Conservation (phyloP, 2,888 invertebrate genomes). For the Papilio gigon region DNA sequence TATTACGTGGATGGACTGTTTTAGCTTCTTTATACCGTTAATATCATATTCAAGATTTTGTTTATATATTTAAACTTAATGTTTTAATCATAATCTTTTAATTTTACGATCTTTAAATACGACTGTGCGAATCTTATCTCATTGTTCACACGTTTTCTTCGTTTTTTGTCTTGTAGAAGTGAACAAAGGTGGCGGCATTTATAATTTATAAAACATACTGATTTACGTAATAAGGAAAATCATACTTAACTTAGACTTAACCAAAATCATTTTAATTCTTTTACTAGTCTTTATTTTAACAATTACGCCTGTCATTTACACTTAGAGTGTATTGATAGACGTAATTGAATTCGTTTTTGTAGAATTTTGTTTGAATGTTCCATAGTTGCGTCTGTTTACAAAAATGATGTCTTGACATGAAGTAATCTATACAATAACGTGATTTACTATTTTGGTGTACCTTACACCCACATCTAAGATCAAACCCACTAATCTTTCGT, state of each 20-base stretch:
- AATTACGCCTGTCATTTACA: not conserved
- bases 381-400: too few relatives aligned
- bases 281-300: not conserved
- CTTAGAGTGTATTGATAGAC: too few relatives aligned
- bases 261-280: not conserved
- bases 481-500: not conserved
- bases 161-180: conserved; percentile 47
- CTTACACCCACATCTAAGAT: not conserved
- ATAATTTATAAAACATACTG: conserved; percentile 54
- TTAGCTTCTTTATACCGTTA: conserved; percentile 7
- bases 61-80: conserved; percentile 15
- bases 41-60: not conserved
- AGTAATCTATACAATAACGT: not conserved
- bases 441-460: not conserved
- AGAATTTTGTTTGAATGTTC: too few relatives aligned
- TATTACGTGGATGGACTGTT: not conserved
- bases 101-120: conserved; percentile 34
- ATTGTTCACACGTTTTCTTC: conserved; percentile 53
- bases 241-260: not conserved
- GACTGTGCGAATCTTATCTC: conserved; percentile 29
- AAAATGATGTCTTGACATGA: too few relatives aligned
- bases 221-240: conserved; percentile 43
- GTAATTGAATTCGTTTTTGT: too few relatives aligned
- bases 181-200: conserved; percentile 47
- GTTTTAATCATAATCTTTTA: conserved; percentile 6